Conservation (phyloP, 2,797 vertebrate species). For the Meda fulgida region DNA sequence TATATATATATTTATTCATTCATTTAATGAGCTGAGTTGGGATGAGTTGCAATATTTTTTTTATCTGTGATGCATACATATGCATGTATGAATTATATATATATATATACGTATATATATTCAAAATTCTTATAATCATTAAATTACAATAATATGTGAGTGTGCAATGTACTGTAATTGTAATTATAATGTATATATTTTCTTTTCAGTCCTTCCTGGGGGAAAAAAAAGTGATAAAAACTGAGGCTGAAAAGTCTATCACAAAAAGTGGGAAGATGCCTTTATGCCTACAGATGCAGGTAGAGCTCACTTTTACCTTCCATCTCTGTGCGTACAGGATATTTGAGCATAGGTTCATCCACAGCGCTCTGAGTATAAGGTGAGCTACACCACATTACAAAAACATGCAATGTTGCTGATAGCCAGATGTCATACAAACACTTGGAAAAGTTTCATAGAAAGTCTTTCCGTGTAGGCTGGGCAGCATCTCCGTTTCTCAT, state of each 20-base stretch:
- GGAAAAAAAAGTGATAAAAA: too few relatives aligned
- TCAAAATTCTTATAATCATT: too few relatives aligned
- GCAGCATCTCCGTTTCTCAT: constrained; percentile 37
- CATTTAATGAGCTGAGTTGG: not conserved
- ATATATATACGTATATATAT: too few relatives aligned
- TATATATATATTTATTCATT: not conserved
- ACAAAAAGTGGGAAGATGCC: not conserved
- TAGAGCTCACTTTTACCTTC: not conserved
- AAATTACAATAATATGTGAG: too few relatives aligned
- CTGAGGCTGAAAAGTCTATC: too few relatives aligned
- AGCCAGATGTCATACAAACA: constrained; percentile 61
- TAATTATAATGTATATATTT: too few relatives aligned
- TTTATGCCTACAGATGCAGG: too few relatives aligned
- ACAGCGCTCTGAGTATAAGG: not conserved
- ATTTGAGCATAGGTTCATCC: not conserved
- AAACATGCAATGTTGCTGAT: constrained; percentile 57
- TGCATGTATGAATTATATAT: too few relatives aligned
- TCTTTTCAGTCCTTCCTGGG: not conserved
- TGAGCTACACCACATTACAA: not conserved
- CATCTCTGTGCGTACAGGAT: not conserved
- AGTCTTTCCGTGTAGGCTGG: constrained; percentile 12
- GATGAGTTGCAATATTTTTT: not conserved
- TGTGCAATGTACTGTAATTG: too few relatives aligned
- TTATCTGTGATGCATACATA: not conserved
- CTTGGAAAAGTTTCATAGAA: constrained; percentile 50